A percentile compares a stretch with the other conserved stretches of the same genome.
phyloP scores from a whole-genome alignment of 2,113 vertebrate species.

The Vicugna pacos region DNA sequence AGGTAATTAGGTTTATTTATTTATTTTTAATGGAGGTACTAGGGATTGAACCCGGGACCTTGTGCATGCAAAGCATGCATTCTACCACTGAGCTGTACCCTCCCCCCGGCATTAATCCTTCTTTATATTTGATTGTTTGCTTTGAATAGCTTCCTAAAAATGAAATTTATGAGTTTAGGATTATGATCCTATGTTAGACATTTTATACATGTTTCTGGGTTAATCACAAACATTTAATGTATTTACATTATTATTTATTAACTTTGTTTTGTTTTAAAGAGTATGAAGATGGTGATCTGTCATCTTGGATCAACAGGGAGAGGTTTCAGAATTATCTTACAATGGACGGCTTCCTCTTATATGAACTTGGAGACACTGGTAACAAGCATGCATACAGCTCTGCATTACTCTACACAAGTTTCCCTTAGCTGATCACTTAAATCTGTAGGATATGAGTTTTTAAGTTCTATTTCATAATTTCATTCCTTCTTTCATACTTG shows the following conservation, averaged over 20 bases:
- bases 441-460: neutral
- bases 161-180: neutral
- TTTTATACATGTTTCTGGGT: neutral
- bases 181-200: neutral
- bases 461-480: neutral
- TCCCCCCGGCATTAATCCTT: no score
- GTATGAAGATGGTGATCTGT: conserved; percentile 95
- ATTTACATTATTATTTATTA: neutral
- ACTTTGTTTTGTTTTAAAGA: conserved; percentile 85
- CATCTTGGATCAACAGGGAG: conserved; percentile 96
- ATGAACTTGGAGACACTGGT: conserved; percentile 99
- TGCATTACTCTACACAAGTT: neutral
- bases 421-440: neutral
- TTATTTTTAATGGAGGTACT: no score
- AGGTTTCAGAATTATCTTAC: conserved; percentile 96
- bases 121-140: neutral
- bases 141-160: neutral
- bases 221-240: neutral
- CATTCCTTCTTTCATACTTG: neutral
- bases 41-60: no score
- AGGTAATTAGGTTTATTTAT: no score
- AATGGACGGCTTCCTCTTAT: conserved; percentile 96
- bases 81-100: no score
- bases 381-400: neutral
- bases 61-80: no score